These are phyloP conservation scores for Apamea sordens DNA, from an alignment of 2,888 invertebrate genomes.

Conservation along the genomic window DNA sequence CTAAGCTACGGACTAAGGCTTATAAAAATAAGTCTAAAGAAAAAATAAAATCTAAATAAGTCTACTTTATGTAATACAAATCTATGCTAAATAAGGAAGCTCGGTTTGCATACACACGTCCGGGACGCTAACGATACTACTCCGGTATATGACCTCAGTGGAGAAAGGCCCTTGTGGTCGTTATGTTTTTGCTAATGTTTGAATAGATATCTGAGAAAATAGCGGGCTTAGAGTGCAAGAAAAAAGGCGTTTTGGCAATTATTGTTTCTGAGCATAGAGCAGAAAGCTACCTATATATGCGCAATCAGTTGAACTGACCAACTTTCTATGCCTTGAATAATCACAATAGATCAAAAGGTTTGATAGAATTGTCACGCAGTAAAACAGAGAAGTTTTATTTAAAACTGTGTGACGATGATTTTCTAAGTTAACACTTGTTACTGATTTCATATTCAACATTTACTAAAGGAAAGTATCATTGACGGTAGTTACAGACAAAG, in stretches of 20 bases:
- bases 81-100: slow-evolving; percentile 52
- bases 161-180: slow-evolving; percentile 55
- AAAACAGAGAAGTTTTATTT: background rate
- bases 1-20: background rate
- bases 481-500: background rate
- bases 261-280: background rate
- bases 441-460: background rate
- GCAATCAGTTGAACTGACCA: background rate
- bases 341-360: background rate
- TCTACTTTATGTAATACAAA: slow-evolving; percentile 18
- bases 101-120: slow-evolving; percentile 26
- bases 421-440: background rate
- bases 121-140: slow-evolving; percentile 56
- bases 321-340: background rate
- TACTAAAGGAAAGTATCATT: background rate
- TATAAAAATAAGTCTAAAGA: background rate
- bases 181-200: slow-evolving; percentile 57
- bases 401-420: background rate
- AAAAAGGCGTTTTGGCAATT: background rate
- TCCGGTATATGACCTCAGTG: slow-evolving; percentile 24
- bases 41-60: too few species aligned
- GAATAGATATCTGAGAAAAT: background rate
- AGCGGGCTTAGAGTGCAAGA: background rate
- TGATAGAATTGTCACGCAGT: background rate
- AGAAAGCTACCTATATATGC: background rate